A percentile compares a stretch with the other conserved stretches of the same genome.
phyloP scores from a whole-genome alignment of 2,888 invertebrate species.

The Muschampia plurimacula region DNA sequence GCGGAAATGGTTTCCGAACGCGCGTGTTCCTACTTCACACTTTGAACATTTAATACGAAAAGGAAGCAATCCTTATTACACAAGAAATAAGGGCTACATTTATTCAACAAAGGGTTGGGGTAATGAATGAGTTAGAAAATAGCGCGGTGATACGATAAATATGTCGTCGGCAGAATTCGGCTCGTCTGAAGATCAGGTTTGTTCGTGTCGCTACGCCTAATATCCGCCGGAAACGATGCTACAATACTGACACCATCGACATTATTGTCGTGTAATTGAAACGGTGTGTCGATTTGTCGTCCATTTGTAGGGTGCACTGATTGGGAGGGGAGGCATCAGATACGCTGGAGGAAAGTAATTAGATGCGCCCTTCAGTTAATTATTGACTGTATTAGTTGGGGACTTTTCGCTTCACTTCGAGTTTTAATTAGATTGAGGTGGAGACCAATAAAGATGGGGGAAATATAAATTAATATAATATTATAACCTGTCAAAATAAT shows the following conservation, averaged over 20 bases:
- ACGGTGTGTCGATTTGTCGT: constrained; percentile 74
- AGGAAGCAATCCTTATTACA: constrained; percentile 27
- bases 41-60: constrained; percentile 33
- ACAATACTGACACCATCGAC: constrained; percentile 62
- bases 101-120: constrained; percentile 15
- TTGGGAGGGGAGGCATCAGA: constrained; percentile 11
- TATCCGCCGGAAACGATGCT: constrained; percentile 80
- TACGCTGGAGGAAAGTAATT: constrained; percentile 22
- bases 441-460: neutral
- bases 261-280: constrained; percentile 81
- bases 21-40: constrained; percentile 48
- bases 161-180: constrained; percentile 78
- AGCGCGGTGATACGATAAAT: constrained; percentile 65
- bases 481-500: too few species aligned
- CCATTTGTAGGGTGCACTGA: constrained; percentile 50
- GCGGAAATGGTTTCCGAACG: constrained; percentile 64
- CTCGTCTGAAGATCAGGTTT: constrained; percentile 61
- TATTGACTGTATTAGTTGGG: constrained; percentile 12
- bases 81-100: constrained; percentile 37
- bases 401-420: neutral
- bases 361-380: constrained; percentile 14
- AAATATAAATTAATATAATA: neutral
- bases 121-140: constrained; percentile 41
- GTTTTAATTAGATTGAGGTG: neutral
- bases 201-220: constrained; percentile 66